These are phyloP conservation scores for Operophtera brumata DNA, from an alignment of 2,888 invertebrate genomes.

Conservation along the genomic window DNA sequence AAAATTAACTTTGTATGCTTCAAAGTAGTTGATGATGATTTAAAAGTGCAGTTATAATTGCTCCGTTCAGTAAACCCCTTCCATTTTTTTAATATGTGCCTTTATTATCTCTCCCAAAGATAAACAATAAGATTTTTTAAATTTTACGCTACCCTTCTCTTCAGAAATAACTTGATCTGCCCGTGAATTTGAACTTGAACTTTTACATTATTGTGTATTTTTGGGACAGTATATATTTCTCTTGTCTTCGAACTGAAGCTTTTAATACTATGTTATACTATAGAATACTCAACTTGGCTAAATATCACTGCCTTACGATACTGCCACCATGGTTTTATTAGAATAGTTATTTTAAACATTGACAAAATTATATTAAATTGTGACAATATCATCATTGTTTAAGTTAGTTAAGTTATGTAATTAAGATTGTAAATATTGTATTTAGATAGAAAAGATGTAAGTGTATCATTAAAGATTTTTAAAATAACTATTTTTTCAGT, in stretches of 20 bases:
- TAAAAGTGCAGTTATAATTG: not conserved
- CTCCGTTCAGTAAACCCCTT: constrained; percentile 11
- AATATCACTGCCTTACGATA: constrained; percentile 51
- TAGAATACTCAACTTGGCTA: constrained; percentile 67
- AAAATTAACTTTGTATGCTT: not conserved
- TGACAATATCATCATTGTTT: constrained; percentile 54
- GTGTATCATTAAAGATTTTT: constrained; percentile 75
- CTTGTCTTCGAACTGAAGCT: constrained; percentile 43
- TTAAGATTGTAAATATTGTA: constrained; percentile 79
- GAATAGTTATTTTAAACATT: constrained; percentile 33
- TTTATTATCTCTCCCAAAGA: constrained; percentile 59
- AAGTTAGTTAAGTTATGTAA: constrained; percentile 46
- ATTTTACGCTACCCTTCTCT: not conserved
- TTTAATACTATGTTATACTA: constrained; percentile 34
- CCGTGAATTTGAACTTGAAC: not conserved
- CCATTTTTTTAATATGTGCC: constrained; percentile 39
- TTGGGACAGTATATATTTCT: constrained; percentile 56
- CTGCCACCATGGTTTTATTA: constrained; percentile 42
- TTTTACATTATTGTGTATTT: constrained; percentile 53
- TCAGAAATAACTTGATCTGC: not conserved
- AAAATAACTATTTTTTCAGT: not conserved
- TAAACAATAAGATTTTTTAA: constrained; percentile 46
- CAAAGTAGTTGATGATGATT: not conserved
- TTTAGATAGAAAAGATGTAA: constrained; percentile 75
- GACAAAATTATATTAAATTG: constrained; percentile 44